Evolutionary conservation across 2,113 vertebrate species (phyloP).

Genomic region (Syngnathus scovelli): DNA sequence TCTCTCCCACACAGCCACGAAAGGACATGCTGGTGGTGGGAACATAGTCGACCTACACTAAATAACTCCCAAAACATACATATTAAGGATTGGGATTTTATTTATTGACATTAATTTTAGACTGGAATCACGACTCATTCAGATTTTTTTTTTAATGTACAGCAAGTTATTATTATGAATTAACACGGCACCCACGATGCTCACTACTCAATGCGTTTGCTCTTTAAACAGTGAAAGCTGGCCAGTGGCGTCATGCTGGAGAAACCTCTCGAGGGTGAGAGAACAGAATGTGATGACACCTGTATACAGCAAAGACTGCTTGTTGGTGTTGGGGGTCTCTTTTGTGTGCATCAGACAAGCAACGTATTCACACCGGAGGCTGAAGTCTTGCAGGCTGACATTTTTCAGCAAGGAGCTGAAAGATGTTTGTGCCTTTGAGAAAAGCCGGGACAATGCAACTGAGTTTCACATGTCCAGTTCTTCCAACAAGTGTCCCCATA

Average conservation of each 20-base stretch:
- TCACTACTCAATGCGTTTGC: neutral
- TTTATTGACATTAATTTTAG: neutral
- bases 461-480: neutral
- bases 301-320: neutral
- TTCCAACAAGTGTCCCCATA: neutral
- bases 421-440: neutral
- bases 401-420: neutral
- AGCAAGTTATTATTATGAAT: no score
- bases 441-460: neutral
- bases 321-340: neutral
- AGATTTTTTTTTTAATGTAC: no score
- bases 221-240: neutral
- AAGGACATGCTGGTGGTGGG: neutral
- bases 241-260: neutral
- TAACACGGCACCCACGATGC: no score
- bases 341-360: slow-evolving; percentile 1
- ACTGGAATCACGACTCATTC: neutral
- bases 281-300: slow-evolving; percentile 8
- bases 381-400: neutral
- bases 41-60: neutral
- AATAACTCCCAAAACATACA: neutral
- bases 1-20: neutral
- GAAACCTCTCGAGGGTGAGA: neutral
- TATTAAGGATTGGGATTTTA: neutral
- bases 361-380: neutral